Conservation (phyloP, 2,113 vertebrate genomes). For the Corynorhinus townsendii region DNA sequence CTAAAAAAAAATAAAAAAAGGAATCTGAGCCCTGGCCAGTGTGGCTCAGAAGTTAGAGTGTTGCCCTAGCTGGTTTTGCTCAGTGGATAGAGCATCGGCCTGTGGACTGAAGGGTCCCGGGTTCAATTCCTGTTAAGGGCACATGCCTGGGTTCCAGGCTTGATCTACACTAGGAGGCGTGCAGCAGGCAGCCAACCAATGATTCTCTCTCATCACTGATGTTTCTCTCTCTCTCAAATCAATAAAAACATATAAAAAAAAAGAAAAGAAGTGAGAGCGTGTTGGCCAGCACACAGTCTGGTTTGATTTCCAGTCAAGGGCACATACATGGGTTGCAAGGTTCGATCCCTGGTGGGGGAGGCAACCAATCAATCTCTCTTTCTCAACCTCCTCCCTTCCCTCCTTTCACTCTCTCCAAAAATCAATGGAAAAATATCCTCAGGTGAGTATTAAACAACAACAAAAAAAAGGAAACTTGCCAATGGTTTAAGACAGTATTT, state of each 20-base stretch:
- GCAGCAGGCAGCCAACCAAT: too few relatives aligned
- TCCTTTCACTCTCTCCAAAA: not conserved
- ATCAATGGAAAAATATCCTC: not conserved
- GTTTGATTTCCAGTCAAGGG: too few relatives aligned
- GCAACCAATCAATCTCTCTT: too few relatives aligned
- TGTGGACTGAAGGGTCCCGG: not conserved
- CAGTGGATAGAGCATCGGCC: not conserved
- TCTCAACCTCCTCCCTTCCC: not conserved
- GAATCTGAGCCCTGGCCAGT: not conserved
- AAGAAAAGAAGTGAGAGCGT: too few relatives aligned
- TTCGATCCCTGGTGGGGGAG: too few relatives aligned
- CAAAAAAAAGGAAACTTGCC: not conserved
- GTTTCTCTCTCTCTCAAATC: not conserved
- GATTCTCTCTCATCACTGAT: too few relatives aligned
- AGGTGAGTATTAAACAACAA: not conserved
- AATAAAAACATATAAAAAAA: not conserved
- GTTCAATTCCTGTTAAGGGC: not conserved
- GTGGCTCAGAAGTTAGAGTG: not conserved
- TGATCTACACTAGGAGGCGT: too few relatives aligned
- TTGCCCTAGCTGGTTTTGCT: not conserved
- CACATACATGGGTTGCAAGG: too few relatives aligned
- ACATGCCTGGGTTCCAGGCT: not conserved
- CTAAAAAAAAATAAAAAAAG: not conserved
- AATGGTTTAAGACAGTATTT: not conserved
- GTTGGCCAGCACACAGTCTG: too few relatives aligned